Conservation (phyloP, 2,888 invertebrate species). For the Holacanthella duospinosa region DNA sequence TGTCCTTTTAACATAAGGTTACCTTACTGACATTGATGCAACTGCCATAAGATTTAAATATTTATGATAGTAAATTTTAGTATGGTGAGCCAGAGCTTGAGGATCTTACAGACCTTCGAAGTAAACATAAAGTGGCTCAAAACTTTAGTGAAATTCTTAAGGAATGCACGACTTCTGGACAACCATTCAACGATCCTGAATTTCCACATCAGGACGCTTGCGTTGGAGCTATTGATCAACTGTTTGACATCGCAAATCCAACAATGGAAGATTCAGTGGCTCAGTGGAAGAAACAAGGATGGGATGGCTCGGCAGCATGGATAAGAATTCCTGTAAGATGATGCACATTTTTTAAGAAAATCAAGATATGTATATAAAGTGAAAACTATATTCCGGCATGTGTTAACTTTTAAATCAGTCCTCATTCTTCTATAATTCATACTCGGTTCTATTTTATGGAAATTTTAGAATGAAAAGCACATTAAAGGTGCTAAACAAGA, state of each 20-base stretch:
- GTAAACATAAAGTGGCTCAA: neutral
- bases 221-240: neutral
- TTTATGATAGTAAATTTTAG: neutral
- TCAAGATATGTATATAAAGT: no score
- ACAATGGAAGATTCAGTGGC: neutral
- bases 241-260: neutral
- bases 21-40: no score
- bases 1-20: no score
- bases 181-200: neutral
- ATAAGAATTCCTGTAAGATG: neutral
- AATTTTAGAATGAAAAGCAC: no score
- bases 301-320: neutral
- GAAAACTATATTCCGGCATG: no score
- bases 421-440: no score
- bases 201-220: neutral
- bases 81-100: neutral
- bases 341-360: neutral
- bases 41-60: neutral
- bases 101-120: neutral
- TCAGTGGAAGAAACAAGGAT: neutral
- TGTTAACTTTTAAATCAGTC: no score
- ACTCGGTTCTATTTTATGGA: no score
- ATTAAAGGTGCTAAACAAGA: no score
- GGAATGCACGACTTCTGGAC: neutral
- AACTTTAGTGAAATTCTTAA: neutral